Conservation (phyloP, 1,140 invertebrate species). For the Drosophila lacertosa region DNA sequence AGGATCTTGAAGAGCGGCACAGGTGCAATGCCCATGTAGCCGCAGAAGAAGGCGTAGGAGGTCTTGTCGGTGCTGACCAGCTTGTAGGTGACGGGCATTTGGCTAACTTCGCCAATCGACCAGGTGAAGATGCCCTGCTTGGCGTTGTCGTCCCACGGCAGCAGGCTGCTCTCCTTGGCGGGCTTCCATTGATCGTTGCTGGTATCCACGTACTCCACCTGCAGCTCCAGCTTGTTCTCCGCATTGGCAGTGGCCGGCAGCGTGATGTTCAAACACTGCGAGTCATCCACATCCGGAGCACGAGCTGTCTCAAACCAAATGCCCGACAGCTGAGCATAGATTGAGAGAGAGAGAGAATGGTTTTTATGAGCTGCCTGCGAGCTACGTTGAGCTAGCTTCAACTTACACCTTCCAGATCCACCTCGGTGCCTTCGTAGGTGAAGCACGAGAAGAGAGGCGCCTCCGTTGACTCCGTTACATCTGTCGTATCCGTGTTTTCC, state of each 20-base stretch:
- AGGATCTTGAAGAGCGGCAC: constrained; percentile 8
- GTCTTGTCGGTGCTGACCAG: not conserved
- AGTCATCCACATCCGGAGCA: not conserved
- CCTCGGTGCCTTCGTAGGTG: not conserved
- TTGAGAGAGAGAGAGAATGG: too few relatives aligned
- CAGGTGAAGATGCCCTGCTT: constrained; percentile 19
- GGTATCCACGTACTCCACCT: not conserved
- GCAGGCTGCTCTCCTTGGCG: not conserved
- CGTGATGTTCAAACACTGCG: constrained; percentile 1
- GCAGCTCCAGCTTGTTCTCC: not conserved
- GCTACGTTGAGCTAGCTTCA: not conserved
- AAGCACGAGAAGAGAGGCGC: not conserved
- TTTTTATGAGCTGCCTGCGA: not conserved
- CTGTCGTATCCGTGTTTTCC: not conserved
- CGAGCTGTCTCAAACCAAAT: constrained; percentile 25
- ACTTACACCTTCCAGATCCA: constrained; percentile 17
- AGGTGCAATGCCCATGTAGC: not conserved
- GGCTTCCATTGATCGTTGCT: constrained; percentile 14
- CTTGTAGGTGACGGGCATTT: constrained; percentile 1
- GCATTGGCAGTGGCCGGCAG: not conserved
- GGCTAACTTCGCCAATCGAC: not conserved
- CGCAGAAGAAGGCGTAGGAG: constrained; percentile 3
- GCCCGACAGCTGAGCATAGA: constrained; percentile 10
- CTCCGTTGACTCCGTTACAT: not conserved
- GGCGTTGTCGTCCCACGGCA: constrained; percentile 14